Evolutionary conservation across 2,113 vertebrate species (phyloP).

Genomic region (Epinephelus lanceolatus): DNA sequence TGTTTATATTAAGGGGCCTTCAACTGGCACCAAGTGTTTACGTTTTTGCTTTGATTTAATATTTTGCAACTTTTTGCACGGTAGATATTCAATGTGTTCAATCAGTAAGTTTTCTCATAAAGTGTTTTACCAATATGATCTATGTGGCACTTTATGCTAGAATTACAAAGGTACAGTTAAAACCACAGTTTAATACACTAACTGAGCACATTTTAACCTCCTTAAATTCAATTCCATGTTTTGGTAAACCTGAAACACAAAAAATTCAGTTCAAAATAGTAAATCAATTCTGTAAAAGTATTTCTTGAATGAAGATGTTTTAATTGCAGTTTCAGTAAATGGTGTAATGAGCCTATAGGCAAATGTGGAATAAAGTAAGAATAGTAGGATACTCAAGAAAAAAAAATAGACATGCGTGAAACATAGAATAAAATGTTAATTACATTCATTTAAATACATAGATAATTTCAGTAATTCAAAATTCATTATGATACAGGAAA

Average conservation of each 20-base stretch:
- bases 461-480: constrained; percentile 77
- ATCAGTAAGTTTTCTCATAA: no score
- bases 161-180: no score
- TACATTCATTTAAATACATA: constrained; percentile 88
- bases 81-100: background rate
- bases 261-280: constrained; percentile 43
- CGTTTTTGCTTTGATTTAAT: background rate
- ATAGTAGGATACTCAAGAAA: constrained; percentile 70
- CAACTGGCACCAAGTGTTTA: background rate
- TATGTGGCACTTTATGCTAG: no score
- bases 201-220: background rate
- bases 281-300: constrained; percentile 58
- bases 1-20: background rate
- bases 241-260: constrained; percentile 19
- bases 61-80: background rate
- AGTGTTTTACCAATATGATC: no score
- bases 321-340: constrained; percentile 83
- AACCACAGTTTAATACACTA: background rate
- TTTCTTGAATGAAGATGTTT: constrained; percentile 74
- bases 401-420: constrained; percentile 83
- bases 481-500: constrained; percentile 79
- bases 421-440: constrained; percentile 80
- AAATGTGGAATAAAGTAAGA: constrained; percentile 76
- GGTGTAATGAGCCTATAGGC: constrained; percentile 75
- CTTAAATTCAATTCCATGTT: background rate